These are phyloP conservation scores for Desoria tigrina DNA, from an alignment of 2,888 invertebrate genomes.

Conservation along the genomic window DNA sequence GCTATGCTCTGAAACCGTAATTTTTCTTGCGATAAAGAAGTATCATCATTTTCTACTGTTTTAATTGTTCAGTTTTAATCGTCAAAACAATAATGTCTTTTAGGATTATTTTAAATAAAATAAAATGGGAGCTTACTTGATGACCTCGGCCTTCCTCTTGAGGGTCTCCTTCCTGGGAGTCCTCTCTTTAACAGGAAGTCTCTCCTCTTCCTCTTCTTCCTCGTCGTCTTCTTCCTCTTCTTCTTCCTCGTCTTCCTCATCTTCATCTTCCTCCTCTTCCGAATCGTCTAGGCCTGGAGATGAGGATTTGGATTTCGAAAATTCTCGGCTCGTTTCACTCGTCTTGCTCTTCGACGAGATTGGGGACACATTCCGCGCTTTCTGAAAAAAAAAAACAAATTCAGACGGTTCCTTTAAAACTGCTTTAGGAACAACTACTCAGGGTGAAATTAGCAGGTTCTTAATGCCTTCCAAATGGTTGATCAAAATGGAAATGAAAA, in stretches of 20 bases:
- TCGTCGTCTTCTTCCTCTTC: no score
- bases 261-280: slow-evolving; percentile 45
- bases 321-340: slow-evolving; percentile 38
- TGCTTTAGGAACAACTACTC: background rate
- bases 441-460: no score
- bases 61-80: no score
- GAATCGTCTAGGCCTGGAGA: slow-evolving; percentile 41
- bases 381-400: slow-evolving; percentile 25
- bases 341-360: slow-evolving; percentile 44
- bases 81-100: no score
- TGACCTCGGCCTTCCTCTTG: slow-evolving; percentile 82
- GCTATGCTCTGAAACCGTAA: no score
- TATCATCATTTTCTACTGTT: slow-evolving; percentile 21
- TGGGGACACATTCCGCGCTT: slow-evolving; percentile 42
- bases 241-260: no score
- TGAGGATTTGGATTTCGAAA: slow-evolving; percentile 47
- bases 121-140: slow-evolving; percentile 38
- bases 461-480: no score
- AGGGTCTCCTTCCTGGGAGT: slow-evolving; percentile 57
- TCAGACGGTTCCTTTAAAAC: background rate
- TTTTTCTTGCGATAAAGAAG: no score
- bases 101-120: background rate
- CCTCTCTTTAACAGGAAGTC: slow-evolving; percentile 34
- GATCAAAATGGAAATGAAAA: no score
- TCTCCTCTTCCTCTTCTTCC: slow-evolving; percentile 36